Evolutionary conservation across 2,888 invertebrate species (phyloP), one percentile per base, ranked within the genome.

Genomic region (Ellobium chinense): DNA sequence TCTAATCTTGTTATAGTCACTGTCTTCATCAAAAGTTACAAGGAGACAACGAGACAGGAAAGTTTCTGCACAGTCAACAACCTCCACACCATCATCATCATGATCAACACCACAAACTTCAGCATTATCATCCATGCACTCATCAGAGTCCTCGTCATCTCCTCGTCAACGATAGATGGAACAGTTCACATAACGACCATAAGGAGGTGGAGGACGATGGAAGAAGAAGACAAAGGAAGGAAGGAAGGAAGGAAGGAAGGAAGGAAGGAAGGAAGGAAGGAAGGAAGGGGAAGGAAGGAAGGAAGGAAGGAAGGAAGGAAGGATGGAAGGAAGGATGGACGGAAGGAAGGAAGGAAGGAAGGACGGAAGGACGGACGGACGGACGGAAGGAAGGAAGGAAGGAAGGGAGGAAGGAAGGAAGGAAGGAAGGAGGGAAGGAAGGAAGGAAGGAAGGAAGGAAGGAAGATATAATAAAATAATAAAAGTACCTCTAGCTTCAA

Each of bases 291-390:
- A 5, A 74, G 37, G 37, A 18, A 74, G 74, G 62, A 39, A 74
- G 60, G 62, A 39, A 74, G 69, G 39, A 27, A 69, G 69, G 39
- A 27, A 69, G 69, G 24, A n/a, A 39, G 69, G 24, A 21, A 39
- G 69, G 24, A n/a, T n/a, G n/a, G n/a, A n/a, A n/a, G n/a, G n/a
- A n/a, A n/a, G n/a, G n/a, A n/a, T n/a, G n/a, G n/a, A 31, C 12
- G 69, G 31, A 34, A 66, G 34, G 31, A n/a, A 72, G 46, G 58
- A 18, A 72, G 72, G 58, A 36, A 72, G 36, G 58, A 58, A 72
- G 74, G 63, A 9, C 56, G 73, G 60, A 29, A 73, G 58, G 60
- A 60, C 18, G 56, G 60, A 24, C 56, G 56, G 60, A 34, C 56
- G 58, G 34, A 34, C 56, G 58, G 60, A 60, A 73, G 31, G 60